These are phyloP conservation scores for Osmerus mordax DNA, from an alignment of 2,113 vertebrate genomes.

Conservation along the genomic window DNA sequence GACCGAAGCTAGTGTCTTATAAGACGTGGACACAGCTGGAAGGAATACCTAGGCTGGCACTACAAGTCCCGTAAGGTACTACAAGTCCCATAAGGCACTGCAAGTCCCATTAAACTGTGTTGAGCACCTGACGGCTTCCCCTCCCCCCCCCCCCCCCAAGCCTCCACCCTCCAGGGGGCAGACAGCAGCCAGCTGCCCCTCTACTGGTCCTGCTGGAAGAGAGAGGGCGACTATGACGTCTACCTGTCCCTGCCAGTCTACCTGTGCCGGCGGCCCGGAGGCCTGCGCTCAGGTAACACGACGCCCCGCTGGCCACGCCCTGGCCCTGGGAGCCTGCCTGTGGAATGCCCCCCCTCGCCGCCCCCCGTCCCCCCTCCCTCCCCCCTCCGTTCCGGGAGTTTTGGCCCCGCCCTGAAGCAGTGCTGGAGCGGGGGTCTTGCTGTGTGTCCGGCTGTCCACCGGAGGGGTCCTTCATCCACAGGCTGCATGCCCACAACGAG, in stretches of 20 bases:
- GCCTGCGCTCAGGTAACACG: slow-evolving; percentile 77
- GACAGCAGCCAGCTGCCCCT: slow-evolving; percentile 74
- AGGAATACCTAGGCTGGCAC: no score
- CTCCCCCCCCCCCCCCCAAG: slow-evolving; percentile 62
- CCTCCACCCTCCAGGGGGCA: slow-evolving; percentile 75
- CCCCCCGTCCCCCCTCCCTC: slow-evolving; percentile 44
- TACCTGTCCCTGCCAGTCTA: slow-evolving; percentile 80
- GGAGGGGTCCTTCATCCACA: neutral
- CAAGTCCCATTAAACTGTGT: neutral
- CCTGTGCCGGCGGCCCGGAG: slow-evolving; percentile 77
- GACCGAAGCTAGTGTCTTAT: no score
- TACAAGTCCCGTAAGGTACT: no score
- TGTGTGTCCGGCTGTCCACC: neutral
- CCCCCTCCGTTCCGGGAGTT: neutral
- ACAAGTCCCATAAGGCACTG: no score
- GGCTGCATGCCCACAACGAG: neutral
- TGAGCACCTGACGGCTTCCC: slow-evolving; percentile 38
- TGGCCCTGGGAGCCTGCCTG: slow-evolving; percentile 46
- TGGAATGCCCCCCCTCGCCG: slow-evolving; percentile 40
- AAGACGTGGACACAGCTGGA: no score
- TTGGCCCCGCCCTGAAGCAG: neutral
- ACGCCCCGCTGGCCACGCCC: slow-evolving; percentile 38
- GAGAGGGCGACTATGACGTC: slow-evolving; percentile 78
- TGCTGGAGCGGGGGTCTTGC: neutral
- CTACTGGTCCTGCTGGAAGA: slow-evolving; percentile 83